Base-by-base conservation (phyloP, 2,888 invertebrate species). In the Ormyrus rosae region DNA sequence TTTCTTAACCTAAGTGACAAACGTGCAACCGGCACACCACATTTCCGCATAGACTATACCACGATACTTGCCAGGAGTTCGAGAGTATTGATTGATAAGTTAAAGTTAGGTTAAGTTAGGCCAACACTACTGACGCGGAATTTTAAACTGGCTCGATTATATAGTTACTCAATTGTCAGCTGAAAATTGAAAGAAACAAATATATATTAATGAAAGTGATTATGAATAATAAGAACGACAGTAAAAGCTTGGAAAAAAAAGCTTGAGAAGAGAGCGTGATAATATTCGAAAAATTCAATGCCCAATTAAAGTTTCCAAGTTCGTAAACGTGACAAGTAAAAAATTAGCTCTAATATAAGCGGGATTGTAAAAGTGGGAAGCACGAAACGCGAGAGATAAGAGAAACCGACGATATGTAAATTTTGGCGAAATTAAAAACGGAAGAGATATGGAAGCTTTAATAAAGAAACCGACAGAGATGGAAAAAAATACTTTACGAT, bases 381-480 rank as follows among this genome's bases (percentile, higher is more conserved):
- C 61, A 69, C 69, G 70, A 65, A 13, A 19, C 11, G 11, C 45
- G 1, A 6, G 4, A 50, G 64, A 56, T 56, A 65, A 65, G 56
- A 56, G 73, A 65, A 73, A 73, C 19, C 56, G 55, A 60, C 46
- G 68, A 67, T 34, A 58, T 67, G 53, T 78, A 72, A 78, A 70
- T 77, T 69, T 64, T 77, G 2, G 56, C 63, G 53, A 55, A 69
- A 76, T 73, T 78, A 79, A 34, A 34, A 79, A 79, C 45, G n/a
- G 10, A 56, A 19, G 58, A 74, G 56, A 64, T 64, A 58, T 34
- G 34, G 58, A n/a, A 53, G 48, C 8, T 73, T 72, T 72, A 71
- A 71, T 65, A 64, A 71, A 61, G 55, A 56, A 64, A 64, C 45
- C 11, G 64, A 53, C 53, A 51, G 64, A 64, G 75, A 65, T 51